These are phyloP conservation scores for Climacteris rufus DNA, from an alignment of 2,113 vertebrate genomes.

Conservation along the genomic window DNA sequence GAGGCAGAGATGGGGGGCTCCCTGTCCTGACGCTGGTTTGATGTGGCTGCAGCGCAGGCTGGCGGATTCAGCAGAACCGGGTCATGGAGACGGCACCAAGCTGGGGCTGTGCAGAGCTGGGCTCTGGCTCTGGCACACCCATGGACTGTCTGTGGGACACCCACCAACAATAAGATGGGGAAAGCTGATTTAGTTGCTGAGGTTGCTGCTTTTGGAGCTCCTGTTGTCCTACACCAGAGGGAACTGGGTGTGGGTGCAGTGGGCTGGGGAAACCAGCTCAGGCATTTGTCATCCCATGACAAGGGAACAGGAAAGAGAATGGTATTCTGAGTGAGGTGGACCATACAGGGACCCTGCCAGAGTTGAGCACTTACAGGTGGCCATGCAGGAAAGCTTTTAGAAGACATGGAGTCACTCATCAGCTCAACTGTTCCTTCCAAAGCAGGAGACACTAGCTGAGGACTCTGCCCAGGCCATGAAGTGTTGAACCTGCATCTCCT, in stretches of 20 bases:
- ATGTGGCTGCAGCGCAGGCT: background rate
- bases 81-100: accelerated
- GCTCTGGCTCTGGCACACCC: background rate
- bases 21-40: background rate
- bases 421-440: background rate
- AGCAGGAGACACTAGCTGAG: background rate
- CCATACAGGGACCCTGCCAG: background rate
- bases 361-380: background rate
- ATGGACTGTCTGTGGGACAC: accelerated
- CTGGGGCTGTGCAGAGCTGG: background rate
- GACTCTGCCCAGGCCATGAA: background rate
- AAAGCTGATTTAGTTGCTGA: background rate
- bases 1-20: background rate
- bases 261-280: background rate
- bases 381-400: background rate
- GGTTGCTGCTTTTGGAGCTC: background rate
- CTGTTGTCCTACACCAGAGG: background rate
- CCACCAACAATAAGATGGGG: background rate
- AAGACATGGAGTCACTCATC: background rate
- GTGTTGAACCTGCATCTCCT: background rate
- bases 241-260: background rate
- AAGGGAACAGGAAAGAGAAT: background rate
- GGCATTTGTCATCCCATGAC: background rate
- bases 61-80: background rate
- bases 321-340: background rate